Percentiles rank a stretch among this genome's conserved stretches.
Evolutionary conservation across 1,140 invertebrate genomes (phyloP).

Genomic region (Ceratitis capitata): DNA sequence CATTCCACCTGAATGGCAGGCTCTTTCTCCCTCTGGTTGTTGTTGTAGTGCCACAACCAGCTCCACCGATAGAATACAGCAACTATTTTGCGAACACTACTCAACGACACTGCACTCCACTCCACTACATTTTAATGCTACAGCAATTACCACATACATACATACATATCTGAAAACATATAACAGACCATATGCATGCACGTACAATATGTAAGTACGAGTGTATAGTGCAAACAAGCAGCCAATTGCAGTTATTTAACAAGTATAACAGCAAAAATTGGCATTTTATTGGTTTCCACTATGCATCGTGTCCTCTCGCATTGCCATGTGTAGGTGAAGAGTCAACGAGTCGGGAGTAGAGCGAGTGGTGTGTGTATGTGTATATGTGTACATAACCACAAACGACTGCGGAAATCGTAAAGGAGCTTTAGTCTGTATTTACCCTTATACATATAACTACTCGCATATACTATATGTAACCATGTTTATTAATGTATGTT

Average conservation of each 20-base stretch:
- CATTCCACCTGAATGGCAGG: slow-evolving; percentile 13
- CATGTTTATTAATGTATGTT: background rate
- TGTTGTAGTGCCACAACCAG: background rate
- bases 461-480: background rate
- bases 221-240: background rate
- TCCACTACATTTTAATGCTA: background rate
- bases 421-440: no score
- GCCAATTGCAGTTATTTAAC: slow-evolving; percentile 10
- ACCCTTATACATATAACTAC: no score
- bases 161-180: background rate
- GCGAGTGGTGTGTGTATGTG: background rate
- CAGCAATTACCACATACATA: background rate
- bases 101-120: background rate
- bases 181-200: no score
- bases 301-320: background rate
- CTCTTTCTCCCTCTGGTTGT: no score
- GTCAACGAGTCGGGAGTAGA: background rate
- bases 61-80: background rate
- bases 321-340: background rate
- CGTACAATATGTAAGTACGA: no score
- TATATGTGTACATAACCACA: background rate
- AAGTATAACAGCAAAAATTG: background rate
- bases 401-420: background rate
- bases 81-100: slow-evolving; percentile 10
- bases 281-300: slow-evolving; percentile 30